phyloP scores from a whole-genome alignment of 2,797 vertebrate species.

The Lithobates pipiens region DNA sequence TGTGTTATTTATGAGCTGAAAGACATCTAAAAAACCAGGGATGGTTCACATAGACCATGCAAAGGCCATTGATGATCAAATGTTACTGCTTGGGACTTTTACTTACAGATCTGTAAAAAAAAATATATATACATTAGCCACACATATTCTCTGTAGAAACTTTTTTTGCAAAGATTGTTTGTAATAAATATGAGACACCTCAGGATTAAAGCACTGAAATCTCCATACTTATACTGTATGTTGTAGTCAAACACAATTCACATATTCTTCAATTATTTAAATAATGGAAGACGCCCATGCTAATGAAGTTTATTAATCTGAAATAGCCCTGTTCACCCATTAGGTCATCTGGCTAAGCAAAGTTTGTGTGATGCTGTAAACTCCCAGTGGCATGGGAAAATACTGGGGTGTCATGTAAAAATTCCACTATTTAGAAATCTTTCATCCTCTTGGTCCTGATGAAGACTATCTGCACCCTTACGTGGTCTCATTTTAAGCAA shows the following conservation, averaged over 20 bases:
- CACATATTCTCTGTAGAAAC: too few relatives aligned
- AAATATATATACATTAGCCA: too few relatives aligned
- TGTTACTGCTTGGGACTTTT: too few relatives aligned
- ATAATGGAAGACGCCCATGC: not conserved
- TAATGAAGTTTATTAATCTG: not conserved
- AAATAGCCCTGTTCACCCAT: not conserved
- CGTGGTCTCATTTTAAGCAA: not conserved
- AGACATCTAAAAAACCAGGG: too few relatives aligned
- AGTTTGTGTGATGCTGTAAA: not conserved
- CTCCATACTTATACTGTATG: too few relatives aligned
- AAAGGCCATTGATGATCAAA: too few relatives aligned
- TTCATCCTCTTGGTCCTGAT: not conserved
- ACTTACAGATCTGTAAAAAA: too few relatives aligned
- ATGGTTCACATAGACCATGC: too few relatives aligned
- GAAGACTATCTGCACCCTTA: not conserved
- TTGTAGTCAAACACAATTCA: not conserved
- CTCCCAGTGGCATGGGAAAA: not conserved
- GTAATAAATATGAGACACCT: too few relatives aligned
- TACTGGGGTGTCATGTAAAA: not conserved
- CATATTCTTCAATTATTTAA: not conserved
- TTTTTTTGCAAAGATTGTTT: too few relatives aligned
- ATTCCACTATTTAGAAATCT: not conserved
- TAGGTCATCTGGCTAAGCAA: not conserved
- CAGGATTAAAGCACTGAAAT: too few relatives aligned
- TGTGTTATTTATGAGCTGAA: too few relatives aligned